Evolutionary conservation across 53 echinoderm and acorn worm genomes (phyloP), one percentile per base, ranked within the genome.

Genomic region (Paelopatides confundens): DNA sequence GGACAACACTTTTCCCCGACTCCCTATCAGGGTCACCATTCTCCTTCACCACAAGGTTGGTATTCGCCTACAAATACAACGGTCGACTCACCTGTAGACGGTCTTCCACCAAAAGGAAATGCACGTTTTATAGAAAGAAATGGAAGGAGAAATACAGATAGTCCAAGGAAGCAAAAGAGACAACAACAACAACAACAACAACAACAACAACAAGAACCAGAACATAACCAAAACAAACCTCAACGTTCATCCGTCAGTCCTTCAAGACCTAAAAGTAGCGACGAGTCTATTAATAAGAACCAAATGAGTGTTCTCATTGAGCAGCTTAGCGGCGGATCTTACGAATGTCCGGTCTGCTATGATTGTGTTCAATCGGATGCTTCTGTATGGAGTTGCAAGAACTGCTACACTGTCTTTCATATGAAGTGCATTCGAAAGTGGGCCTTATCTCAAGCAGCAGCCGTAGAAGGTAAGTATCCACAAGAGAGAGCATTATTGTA

Each of bases 391-490:
- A 95, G 92, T 82, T 99, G 99, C 68, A 88, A 87, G 64, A 92
- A 89, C 21, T 99, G 99, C 77, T 99, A 91, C 65, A 94, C 93
- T 5, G 99, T 99, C 47, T 99, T 99, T 78, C 99, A 99, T 71
- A 69, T 99, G 29, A 88, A 90, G 31, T 99, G 99, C 77, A 93
- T 95, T 86, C 94, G 94, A 68, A 92, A 94, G 58, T 99, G 99
- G 99, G 99, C 99, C 30, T 92, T 92, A 77, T 94, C 94, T 2
- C 92, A 92, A 13, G 85, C 94, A 58, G 99, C 94, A 26, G 87
- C 94, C 3, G 90, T 88, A 26, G 94, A 94, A 94, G 92, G 94
- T 94, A 49, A 69, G 86, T 71, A 4, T 23, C n/a, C n/a, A n/a
- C n/a, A n/a, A n/a, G n/a, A n/a, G n/a, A n/a, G 52, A 12, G 52